A percentile compares a stretch with the other conserved stretches of the same genome.
phyloP scores from a whole-genome alignment of 1,140 invertebrate genomes.

The Heliothis virescens region DNA sequence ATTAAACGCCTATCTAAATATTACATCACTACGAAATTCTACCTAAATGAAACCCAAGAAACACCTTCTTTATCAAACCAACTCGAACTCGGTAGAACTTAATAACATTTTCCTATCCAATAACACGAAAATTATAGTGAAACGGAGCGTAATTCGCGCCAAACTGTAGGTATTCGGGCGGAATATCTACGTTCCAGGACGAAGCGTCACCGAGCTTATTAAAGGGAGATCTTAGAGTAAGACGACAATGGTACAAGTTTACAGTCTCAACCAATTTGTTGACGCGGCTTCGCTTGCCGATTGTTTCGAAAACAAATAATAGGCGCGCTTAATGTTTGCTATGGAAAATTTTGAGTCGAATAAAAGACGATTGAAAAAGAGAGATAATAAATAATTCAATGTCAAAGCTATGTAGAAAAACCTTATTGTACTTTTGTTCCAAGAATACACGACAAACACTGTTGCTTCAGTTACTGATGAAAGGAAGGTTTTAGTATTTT shows the following conservation, averaged over 20 bases:
- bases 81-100: slow-evolving; percentile 34
- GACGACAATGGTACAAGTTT: slow-evolving; percentile 26
- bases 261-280: slow-evolving; percentile 38
- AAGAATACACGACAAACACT: too few relatives aligned
- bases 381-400: too few relatives aligned
- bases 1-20: too few relatives aligned
- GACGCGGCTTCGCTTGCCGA: background rate
- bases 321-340: background rate
- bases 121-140: slow-evolving; percentile 40
- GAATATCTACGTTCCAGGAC: slow-evolving; percentile 41
- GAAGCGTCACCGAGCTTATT: slow-evolving; percentile 41
- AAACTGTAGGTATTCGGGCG: slow-evolving; percentile 34
- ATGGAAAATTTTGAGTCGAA: background rate
- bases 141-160: slow-evolving; percentile 42
- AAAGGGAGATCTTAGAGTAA: slow-evolving; percentile 30
- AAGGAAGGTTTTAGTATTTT: too few relatives aligned
- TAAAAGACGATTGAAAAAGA: too few relatives aligned
- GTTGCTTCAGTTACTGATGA: too few relatives aligned
- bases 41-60: background rate
- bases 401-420: too few relatives aligned
- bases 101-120: slow-evolving; percentile 45
- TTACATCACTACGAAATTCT: too few relatives aligned
- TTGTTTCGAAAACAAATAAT: slow-evolving; percentile 8
- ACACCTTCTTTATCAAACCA: slow-evolving; percentile 23
- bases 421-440: too few relatives aligned